Conservation (phyloP, 2,113 vertebrate species). For the Elephantulus edwardii region DNA sequence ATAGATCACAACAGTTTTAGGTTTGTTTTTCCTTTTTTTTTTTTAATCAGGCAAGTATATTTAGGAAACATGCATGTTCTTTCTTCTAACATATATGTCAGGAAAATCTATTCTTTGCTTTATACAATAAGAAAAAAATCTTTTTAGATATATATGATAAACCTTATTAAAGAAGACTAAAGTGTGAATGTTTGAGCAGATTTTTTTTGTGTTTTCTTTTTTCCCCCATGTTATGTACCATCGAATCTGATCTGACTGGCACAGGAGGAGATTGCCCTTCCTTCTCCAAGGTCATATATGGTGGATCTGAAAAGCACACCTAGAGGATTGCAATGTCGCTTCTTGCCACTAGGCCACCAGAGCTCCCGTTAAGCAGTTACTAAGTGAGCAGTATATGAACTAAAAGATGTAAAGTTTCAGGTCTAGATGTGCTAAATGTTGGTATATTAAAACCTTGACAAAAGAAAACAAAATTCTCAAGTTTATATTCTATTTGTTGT, state of each 20-base stretch:
- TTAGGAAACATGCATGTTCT: fast-evolving
- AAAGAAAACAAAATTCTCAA: background rate
- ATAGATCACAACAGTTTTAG: too few species aligned
- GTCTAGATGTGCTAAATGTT: background rate
- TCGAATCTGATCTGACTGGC: too few species aligned
- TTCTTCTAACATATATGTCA: background rate
- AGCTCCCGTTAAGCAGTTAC: too few species aligned
- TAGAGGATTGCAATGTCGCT: too few species aligned
- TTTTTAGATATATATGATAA: background rate
- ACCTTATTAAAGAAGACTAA: background rate
- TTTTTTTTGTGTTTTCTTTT: too few species aligned
- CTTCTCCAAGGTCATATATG: too few species aligned
- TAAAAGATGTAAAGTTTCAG: background rate
- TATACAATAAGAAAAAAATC: background rate
- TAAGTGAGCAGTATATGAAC: background rate
- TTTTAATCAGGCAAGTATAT: background rate
- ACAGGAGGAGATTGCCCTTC: too few species aligned
- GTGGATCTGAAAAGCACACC: too few species aligned
- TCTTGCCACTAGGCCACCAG: too few species aligned
- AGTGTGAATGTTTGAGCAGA: background rate
- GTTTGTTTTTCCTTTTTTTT: background rate
- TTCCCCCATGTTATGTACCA: too few species aligned
- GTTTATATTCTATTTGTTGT: background rate
- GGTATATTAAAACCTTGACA: background rate
- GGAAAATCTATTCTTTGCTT: background rate